Conservation (phyloP, 2,888 invertebrate genomes). For the Glyphotaelius pellucidus region DNA sequence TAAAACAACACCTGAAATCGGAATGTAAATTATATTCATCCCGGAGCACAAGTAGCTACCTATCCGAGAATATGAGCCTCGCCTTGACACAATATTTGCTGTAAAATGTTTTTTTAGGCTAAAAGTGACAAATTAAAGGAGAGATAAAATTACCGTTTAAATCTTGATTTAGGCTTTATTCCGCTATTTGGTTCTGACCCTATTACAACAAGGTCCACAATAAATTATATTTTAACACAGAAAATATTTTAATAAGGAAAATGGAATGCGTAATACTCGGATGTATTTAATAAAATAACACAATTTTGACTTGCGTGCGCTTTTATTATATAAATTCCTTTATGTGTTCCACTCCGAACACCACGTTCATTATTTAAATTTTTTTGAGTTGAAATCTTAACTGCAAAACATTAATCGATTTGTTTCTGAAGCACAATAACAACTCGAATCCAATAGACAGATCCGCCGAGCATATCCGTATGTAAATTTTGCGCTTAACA, state of each 20-base stretch:
- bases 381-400: background rate
- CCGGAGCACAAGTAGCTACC: background rate
- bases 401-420: background rate
- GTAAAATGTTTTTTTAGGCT: conserved; percentile 40
- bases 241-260: background rate
- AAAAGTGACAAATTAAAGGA: conserved; percentile 46
- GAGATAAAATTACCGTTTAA: conserved; percentile 49
- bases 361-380: background rate
- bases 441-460: too few relatives aligned
- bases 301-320: background rate
- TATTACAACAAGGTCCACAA: background rate
- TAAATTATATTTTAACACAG: background rate
- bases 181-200: conserved; percentile 3
- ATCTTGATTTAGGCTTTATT: conserved; percentile 35
- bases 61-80: background rate
- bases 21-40: conserved; percentile 2
- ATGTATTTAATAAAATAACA: background rate
- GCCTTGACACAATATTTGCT: conserved; percentile 11
- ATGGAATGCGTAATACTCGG: background rate
- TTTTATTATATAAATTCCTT: background rate
- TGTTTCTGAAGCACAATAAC: background rate
- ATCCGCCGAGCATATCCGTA: background rate
- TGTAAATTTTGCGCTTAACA: too few relatives aligned
- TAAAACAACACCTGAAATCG: conserved; percentile 2
- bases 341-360: background rate